Evolutionary conservation across 2,113 vertebrate species (phyloP), one percentile per base, ranked within the genome.

Genomic region (Bombycilla garrulus): DNA sequence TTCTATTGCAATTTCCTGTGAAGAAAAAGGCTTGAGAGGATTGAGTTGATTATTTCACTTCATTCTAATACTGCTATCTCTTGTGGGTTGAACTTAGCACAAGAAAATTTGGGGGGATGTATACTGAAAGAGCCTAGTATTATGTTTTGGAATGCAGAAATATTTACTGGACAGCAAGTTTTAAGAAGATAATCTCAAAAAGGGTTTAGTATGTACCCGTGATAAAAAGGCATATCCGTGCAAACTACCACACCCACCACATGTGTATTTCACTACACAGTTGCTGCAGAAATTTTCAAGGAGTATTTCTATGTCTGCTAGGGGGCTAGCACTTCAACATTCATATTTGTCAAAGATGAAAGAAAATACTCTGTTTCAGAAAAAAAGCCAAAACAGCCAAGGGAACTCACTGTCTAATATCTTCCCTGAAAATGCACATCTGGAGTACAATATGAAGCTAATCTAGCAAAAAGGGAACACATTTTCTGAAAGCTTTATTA

Each of bases 361-460:
- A 88, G 76, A 71, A 90, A 88, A 90, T 69, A 40, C 14, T 90
- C 85, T 5, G 3, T 28, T 95, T 94, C 56, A 72, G 44, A 64
- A 88, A 60, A 47, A 93, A 51, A 11, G 4, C 21, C 44, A 50
- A 25, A 60, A 33, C 51, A 74, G 88, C 53, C 85, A 81, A 48
- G 45, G 38, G 44, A 92, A 47, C 2, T 5, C 22, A 10, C 74
- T 86, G 40, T 76, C 79, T 61, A 42, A 47, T 87, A 21, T 88
- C 69, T 81, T 71, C 67, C 51, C 31, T 77, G 69, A 78, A 81
- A 96, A 88, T 48, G 65, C 60, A 92, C 93, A 96, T 92, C 90
- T 96, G 93, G 90, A 92, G 23, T 56, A 78, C 44, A 95, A 84
- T 72, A 83, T 86, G 25, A 73, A 47, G 14, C 61, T 92, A 88